Conservation (phyloP, 2,113 vertebrate species). For the Mormyrus lacerda region DNA sequence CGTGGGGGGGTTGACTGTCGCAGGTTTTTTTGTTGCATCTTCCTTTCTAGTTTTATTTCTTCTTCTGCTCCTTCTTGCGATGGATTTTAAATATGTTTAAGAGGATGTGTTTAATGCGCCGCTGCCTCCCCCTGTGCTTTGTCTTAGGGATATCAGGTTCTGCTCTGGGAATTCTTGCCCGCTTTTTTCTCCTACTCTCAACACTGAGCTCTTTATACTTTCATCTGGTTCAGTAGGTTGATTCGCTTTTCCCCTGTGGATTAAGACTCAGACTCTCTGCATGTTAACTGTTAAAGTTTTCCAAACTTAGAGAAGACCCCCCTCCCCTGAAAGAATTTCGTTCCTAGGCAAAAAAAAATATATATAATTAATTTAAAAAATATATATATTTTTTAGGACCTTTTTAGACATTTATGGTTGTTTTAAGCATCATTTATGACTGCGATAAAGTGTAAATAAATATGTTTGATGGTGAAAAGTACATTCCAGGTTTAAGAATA, state of each 20-base stretch:
- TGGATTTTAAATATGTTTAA: conserved; percentile 10
- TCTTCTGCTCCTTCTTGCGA: neutral
- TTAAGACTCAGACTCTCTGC: conserved; percentile 16
- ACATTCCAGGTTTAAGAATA: neutral
- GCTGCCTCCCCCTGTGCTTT: neutral
- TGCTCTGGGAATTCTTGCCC: neutral
- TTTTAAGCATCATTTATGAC: neutral
- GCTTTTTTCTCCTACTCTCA: neutral
- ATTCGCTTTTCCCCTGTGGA: conserved; percentile 2
- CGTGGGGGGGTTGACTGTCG: neutral
- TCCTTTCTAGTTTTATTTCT: neutral
- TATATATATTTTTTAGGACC: neutral
- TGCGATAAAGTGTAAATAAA: neutral
- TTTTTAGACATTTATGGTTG: neutral
- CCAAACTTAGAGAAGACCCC: neutral
- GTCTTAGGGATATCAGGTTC: neutral
- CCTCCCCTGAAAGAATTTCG: neutral
- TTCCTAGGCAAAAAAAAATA: neutral
- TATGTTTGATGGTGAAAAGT: neutral
- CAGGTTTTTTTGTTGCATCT: neutral
- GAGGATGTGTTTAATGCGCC: neutral
- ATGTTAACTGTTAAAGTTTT: conserved; percentile 12
- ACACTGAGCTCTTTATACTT: conserved; percentile 11
- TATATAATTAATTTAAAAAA: neutral
- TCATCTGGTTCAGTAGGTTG: conserved; percentile 16